These are phyloP conservation scores for Phyllostomus discolor DNA, from an alignment of 2,113 vertebrate species.

Conservation along the genomic window DNA sequence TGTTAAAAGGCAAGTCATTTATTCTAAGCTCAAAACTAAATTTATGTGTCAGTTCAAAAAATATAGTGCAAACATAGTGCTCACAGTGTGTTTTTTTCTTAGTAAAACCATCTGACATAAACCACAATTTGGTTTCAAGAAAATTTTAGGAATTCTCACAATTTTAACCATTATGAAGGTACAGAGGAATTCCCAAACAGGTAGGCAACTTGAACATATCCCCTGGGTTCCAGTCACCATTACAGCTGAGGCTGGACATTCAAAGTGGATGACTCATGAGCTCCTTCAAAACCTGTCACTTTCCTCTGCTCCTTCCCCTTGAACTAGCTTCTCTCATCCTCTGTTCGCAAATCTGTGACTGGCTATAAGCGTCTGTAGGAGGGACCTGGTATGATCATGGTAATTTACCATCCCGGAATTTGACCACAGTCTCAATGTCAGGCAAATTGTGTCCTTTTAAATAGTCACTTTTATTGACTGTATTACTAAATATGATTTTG, in stretches of 20 bases:
- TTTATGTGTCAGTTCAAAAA: constrained; percentile 59
- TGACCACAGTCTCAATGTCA: not conserved
- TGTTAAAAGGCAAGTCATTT: constrained; percentile 73
- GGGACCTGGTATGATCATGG: not conserved
- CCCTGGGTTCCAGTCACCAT: not conserved
- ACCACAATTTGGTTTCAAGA: not conserved
- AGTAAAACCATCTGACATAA: not conserved
- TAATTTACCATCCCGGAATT: not conserved
- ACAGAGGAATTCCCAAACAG: not conserved
- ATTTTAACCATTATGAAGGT: not conserved
- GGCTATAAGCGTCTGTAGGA: not conserved
- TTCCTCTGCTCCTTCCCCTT: not conserved
- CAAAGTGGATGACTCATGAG: not conserved
- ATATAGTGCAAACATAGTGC: constrained; percentile 26
- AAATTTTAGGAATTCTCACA: constrained; percentile 13
- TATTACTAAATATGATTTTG: not conserved
- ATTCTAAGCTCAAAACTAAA: constrained; percentile 64
- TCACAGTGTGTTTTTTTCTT: constrained; percentile 4
- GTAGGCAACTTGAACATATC: not conserved
- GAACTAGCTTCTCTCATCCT: not conserved
- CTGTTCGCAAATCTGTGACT: not conserved
- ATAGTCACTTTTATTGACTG: not conserved
- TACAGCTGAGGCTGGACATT: not conserved
- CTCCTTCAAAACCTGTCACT: not conserved
- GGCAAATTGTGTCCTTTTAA: not conserved